phyloP scores from a whole-genome alignment of 2,888 invertebrate species.

The Andrena chrysosceles region DNA sequence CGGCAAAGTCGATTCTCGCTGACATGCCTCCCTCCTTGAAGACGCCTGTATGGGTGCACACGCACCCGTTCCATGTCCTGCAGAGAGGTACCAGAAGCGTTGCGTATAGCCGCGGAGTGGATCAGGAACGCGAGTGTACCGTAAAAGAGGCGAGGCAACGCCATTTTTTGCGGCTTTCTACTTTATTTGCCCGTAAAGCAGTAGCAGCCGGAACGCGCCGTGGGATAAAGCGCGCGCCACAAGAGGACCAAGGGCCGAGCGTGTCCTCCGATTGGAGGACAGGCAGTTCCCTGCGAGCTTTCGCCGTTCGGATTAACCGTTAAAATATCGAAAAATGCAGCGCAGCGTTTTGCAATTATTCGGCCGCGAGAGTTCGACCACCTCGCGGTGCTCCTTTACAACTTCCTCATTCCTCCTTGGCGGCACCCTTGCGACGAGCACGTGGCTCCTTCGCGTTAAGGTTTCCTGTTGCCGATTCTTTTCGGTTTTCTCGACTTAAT shows the following conservation, averaged over 20 bases:
- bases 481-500: neutral
- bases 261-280: slow-evolving; percentile 36
- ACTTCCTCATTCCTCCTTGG: slow-evolving; percentile 48
- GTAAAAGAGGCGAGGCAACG: slow-evolving; percentile 55
- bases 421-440: neutral
- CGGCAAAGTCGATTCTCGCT: slow-evolving; percentile 21
- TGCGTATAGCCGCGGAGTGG: slow-evolving; percentile 9
- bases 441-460: neutral
- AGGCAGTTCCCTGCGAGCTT: slow-evolving; percentile 27
- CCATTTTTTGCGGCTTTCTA: slow-evolving; percentile 57
- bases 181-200: slow-evolving; percentile 63
- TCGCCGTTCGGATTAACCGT: slow-evolving; percentile 54
- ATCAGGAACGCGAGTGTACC: slow-evolving; percentile 40
- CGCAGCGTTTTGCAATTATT: slow-evolving; percentile 42
- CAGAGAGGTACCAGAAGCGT: neutral
- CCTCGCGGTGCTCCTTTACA: slow-evolving; percentile 22
- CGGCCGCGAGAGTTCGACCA: slow-evolving; percentile 2
- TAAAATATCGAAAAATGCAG: slow-evolving; percentile 55
- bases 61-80: slow-evolving; percentile 6
- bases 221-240: slow-evolving; percentile 45
- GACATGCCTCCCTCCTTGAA: neutral
- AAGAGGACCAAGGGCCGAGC: slow-evolving; percentile 11
- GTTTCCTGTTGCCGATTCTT: neutral
- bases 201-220: slow-evolving; percentile 32
- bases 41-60: neutral